A percentile compares a stretch with the other conserved stretches of the same genome.
phyloP scores from a whole-genome alignment of 2,888 invertebrate genomes.

The Melanophora roralis region DNA sequence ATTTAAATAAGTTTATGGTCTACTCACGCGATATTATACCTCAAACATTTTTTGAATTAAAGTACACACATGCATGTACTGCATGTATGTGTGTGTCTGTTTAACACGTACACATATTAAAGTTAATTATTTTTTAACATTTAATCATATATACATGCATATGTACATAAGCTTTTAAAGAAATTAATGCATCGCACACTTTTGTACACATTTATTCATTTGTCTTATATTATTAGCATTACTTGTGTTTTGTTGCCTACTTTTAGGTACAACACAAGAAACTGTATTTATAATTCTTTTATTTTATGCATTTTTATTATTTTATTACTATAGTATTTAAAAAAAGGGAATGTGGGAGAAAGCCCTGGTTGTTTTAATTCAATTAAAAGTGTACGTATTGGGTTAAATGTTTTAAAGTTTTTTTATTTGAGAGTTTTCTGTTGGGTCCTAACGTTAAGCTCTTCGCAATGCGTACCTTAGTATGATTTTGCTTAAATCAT shows the following conservation, averaged over 20 bases:
- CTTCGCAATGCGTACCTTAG: constrained; percentile 57
- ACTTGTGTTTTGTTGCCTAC: constrained; percentile 69
- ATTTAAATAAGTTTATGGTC: constrained; percentile 46
- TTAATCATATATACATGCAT: background rate
- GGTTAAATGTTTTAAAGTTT: background rate
- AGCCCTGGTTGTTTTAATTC: background rate
- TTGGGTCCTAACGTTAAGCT: constrained; percentile 40
- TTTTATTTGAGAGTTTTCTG: background rate
- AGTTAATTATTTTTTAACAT: constrained; percentile 18
- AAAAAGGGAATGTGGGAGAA: background rate
- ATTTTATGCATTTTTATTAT: background rate
- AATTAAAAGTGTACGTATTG: background rate
- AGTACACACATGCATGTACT: constrained; percentile 1
- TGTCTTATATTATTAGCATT: constrained; percentile 57
- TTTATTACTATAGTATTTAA: background rate
- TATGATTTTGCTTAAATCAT: constrained; percentile 43
- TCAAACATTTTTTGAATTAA: constrained; percentile 16
- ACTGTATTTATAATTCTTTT: background rate
- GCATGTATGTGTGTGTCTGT: constrained; percentile 5
- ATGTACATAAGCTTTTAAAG: constrained; percentile 4
- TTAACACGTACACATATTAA: constrained; percentile 30
- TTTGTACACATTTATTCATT: constrained; percentile 70
- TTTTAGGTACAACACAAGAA: constrained; percentile 65
- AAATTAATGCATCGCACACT: constrained; percentile 14
- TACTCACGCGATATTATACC: constrained; percentile 34